Percentiles rank a stretch among this genome's conserved stretches.
phyloP scores from a whole-genome alignment of 2,797 vertebrate species.

The Oreochromis grahami region DNA sequence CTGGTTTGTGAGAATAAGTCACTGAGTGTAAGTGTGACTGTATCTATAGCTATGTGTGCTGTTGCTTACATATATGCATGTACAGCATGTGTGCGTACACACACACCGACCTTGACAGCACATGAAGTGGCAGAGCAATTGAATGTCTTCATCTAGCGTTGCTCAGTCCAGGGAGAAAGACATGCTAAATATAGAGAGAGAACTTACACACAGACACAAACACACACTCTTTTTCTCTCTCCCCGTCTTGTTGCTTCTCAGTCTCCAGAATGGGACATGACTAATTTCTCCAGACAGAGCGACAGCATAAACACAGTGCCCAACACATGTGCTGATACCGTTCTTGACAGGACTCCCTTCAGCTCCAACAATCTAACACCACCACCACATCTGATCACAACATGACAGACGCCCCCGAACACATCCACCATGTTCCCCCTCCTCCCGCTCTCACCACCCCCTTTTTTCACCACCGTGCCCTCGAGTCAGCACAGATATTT shows the following conservation, averaged over 20 bases:
- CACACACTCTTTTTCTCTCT: background rate
- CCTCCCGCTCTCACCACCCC: background rate
- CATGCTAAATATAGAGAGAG: background rate
- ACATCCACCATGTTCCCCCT: background rate
- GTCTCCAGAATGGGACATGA: slow-evolving; percentile 39
- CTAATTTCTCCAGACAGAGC: slow-evolving; percentile 62
- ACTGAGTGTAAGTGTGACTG: background rate
- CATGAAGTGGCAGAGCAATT: slow-evolving; percentile 33
- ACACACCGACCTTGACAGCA: slow-evolving; percentile 17
- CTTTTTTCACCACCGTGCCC: slow-evolving; percentile 16
- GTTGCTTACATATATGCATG: background rate
- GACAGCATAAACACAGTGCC: slow-evolving; percentile 45
- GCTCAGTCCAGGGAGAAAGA: background rate
- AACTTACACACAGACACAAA: background rate
- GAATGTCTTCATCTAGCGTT: slow-evolving; percentile 18
- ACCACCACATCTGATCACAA: slow-evolving; percentile 19
- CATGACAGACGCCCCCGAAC: background rate
- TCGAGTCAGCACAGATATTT: slow-evolving; percentile 47
- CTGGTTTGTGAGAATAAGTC: slow-evolving; percentile 4
- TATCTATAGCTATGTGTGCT: background rate
- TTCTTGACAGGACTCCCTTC: slow-evolving; percentile 50
- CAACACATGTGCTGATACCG: slow-evolving; percentile 40
- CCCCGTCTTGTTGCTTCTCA: slow-evolving; percentile 7
- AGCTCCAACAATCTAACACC: slow-evolving; percentile 15
- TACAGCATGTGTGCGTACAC: background rate